These are phyloP conservation scores for Lymantria dispar DNA, from an alignment of 2,888 invertebrate species.

Conservation along the genomic window DNA sequence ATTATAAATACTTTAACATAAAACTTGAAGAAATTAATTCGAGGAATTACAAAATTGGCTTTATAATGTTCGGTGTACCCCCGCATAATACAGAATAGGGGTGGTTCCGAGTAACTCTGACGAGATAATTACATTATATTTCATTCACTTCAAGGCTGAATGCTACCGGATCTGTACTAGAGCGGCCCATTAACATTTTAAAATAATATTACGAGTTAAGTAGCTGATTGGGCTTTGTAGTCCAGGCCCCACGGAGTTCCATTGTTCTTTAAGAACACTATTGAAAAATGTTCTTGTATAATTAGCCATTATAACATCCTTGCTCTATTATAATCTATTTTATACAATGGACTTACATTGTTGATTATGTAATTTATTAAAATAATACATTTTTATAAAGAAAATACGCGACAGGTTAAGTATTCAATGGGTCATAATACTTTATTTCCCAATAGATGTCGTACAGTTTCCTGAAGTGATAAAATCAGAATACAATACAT, in stretches of 20 bases:
- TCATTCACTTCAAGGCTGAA: constrained; percentile 28
- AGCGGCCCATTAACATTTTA: constrained; percentile 24
- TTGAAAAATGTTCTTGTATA: constrained; percentile 14
- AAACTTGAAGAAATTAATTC: constrained; percentile 30
- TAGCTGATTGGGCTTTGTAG: constrained; percentile 18
- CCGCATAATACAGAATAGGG: constrained; percentile 19
- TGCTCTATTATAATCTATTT: too few species aligned
- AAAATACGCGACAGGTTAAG: too few species aligned
- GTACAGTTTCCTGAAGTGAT: too few species aligned
- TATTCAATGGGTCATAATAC: too few species aligned
- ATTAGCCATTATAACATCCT: constrained; percentile 3
- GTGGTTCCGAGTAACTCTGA: constrained; percentile 21
- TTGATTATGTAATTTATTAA: too few species aligned
- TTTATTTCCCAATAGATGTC: too few species aligned
- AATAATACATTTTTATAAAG: too few species aligned
- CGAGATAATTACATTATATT: constrained; percentile 38
- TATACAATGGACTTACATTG: too few species aligned
- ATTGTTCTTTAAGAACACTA: constrained; percentile 16
- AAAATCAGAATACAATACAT: too few species aligned
- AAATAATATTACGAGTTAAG: constrained; percentile 25
- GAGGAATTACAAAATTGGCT: constrained; percentile 32
- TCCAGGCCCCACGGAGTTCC: constrained; percentile 8
- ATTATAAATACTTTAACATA: constrained; percentile 19
- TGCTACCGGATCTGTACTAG: constrained; percentile 18
- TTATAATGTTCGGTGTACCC: constrained; percentile 28